Evolutionary conservation across 2,113 vertebrate species (phyloP).

Genomic region (Petrocephalus zakoni): DNA sequence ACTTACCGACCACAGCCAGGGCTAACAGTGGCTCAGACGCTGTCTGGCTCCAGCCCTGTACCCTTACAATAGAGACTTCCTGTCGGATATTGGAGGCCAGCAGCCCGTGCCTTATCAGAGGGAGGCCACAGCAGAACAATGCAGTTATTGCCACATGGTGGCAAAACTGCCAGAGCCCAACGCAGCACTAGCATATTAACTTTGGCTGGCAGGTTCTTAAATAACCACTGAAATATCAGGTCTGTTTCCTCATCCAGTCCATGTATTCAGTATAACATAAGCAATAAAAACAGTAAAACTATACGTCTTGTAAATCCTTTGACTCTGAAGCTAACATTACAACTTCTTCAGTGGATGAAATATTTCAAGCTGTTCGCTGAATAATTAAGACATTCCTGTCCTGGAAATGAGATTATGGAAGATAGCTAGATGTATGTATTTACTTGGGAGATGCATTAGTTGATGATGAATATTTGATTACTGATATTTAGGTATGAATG

Average conservation of each 20-base stretch:
- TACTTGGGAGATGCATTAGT: background rate
- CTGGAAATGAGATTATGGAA: background rate
- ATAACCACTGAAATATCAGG: background rate
- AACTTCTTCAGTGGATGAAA: background rate
- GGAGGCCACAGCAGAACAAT: slow-evolving; percentile 28
- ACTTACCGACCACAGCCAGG: slow-evolving; percentile 57
- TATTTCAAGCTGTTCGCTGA: background rate
- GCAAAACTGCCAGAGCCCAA: background rate
- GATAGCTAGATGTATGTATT: background rate
- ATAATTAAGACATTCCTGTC: background rate
- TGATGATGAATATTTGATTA: background rate
- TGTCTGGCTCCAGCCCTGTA: slow-evolving; percentile 73
- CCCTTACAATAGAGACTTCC: slow-evolving; percentile 79
- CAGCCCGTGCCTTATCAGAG: background rate
- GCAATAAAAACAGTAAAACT: background rate
- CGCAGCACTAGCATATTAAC: background rate
- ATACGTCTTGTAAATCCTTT: background rate
- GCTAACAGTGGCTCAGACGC: slow-evolving; percentile 65
- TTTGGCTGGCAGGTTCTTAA: background rate
- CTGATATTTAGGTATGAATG: background rate
- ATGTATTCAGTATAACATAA: background rate
- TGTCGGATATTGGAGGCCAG: slow-evolving; percentile 59
- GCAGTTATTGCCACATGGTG: slow-evolving; percentile 10
- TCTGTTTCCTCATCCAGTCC: background rate
- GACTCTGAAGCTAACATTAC: background rate